Evolutionary conservation across 2,888 invertebrate genomes (phyloP).

Genomic region (Lithophane leautieri): DNA sequence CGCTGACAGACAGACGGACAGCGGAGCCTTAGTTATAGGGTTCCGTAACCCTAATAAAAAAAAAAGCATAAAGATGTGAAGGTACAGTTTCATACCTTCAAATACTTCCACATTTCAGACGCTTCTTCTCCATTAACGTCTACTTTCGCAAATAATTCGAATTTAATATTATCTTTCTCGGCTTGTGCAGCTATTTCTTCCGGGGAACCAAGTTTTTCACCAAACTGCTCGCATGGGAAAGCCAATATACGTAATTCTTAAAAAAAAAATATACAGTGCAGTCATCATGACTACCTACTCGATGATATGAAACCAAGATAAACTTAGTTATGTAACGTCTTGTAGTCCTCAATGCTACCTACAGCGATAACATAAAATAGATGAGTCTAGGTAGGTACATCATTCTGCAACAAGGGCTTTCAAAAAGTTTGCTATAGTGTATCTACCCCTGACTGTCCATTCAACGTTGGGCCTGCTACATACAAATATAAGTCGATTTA

Average conservation of each 20-base stretch:
- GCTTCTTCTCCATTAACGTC: slow-evolving; percentile 57
- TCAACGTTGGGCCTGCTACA: not conserved
- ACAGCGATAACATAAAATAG: not conserved
- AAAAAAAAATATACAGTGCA: slow-evolving; percentile 9
- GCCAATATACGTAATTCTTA: slow-evolving; percentile 57
- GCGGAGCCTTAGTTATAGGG: too few species aligned
- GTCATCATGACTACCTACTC: not conserved
- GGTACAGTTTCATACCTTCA: slow-evolving; percentile 45
- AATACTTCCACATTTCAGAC: slow-evolving; percentile 48
- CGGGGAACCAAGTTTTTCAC: slow-evolving; percentile 30
- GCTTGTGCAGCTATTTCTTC: slow-evolving; percentile 48
- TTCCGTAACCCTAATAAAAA: not conserved
- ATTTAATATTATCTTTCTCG: slow-evolving; percentile 30
- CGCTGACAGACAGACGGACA: too few species aligned
- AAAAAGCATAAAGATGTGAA: not conserved
- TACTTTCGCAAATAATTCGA: slow-evolving; percentile 54
- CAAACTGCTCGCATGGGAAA: slow-evolving; percentile 60
- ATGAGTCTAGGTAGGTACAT: not conserved
- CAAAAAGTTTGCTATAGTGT: not conserved
- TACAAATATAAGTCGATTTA: not conserved
- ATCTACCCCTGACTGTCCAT: not conserved
- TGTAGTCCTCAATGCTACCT: not conserved
- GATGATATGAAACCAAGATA: not conserved
- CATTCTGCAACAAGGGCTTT: not conserved
- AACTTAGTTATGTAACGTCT: not conserved